These are phyloP conservation scores for Lycophotia porphyrea DNA, from an alignment of 2,888 invertebrate species.

Conservation along the genomic window DNA sequence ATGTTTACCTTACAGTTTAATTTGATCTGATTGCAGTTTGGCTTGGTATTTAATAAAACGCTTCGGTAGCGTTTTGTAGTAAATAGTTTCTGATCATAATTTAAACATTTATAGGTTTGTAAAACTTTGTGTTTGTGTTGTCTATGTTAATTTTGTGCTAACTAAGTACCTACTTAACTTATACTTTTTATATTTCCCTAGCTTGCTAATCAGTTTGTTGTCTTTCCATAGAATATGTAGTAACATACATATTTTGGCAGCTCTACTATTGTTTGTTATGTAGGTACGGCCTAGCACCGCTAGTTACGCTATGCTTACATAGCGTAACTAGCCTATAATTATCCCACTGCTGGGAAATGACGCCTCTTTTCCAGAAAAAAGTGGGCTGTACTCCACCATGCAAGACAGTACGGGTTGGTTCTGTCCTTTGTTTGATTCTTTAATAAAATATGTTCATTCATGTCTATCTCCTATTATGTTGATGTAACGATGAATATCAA, in stretches of 20 bases:
- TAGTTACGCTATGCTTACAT: too few relatives aligned
- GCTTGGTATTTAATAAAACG: background rate
- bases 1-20: background rate
- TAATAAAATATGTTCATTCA: background rate
- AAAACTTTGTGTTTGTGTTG: background rate
- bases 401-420: background rate
- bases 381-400: too few relatives aligned
- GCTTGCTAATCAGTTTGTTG: too few relatives aligned
- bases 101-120: background rate
- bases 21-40: background rate
- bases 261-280: too few relatives aligned
- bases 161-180: background rate
- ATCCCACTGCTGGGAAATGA: background rate
- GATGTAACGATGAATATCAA: constrained; percentile 32
- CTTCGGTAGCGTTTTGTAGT: too few relatives aligned
- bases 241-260: too few relatives aligned
- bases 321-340: background rate
- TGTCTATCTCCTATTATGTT: background rate
- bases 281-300: too few relatives aligned
- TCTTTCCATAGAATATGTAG: too few relatives aligned
- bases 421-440: background rate
- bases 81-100: background rate
- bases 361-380: background rate
- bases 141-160: background rate
- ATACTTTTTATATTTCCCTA: too few relatives aligned